These are phyloP conservation scores for Trichopoda pennipes DNA, from an alignment of 2,888 invertebrate genomes.

Conservation along the genomic window DNA sequence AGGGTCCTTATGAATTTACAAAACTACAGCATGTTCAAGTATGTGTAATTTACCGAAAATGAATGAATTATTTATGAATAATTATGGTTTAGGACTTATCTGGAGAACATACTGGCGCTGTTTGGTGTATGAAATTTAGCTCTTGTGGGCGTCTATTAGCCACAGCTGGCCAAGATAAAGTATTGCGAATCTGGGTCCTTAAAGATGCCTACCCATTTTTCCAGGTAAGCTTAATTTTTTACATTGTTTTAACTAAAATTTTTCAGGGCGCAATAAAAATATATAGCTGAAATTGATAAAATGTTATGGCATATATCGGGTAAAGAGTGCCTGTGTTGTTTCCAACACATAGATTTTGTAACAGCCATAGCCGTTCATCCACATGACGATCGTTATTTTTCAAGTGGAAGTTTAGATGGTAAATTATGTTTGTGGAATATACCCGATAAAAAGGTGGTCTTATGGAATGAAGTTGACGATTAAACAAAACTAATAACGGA, in stretches of 20 bases:
- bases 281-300: too few relatives aligned
- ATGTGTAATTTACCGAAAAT: slow-evolving; percentile 22
- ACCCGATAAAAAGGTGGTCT: slow-evolving; percentile 98
- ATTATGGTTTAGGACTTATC: slow-evolving; percentile 84
- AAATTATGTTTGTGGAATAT: slow-evolving; percentile 98
- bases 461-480: slow-evolving; percentile 99
- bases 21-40: slow-evolving; percentile 94
- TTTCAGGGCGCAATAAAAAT: too few relatives aligned
- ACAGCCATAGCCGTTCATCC: slow-evolving; percentile 99
- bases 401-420: too few relatives aligned
- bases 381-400: slow-evolving; percentile 83
- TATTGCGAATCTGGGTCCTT: slow-evolving; percentile 96
- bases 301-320: slow-evolving; percentile 96
- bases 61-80: background rate
- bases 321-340: slow-evolving; percentile 98
- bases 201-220: slow-evolving; percentile 95
- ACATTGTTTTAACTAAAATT: too few relatives aligned
- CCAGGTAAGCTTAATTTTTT: slow-evolving; percentile 82
- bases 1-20: slow-evolving; percentile 98
- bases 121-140: slow-evolving; percentile 99
- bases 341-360: slow-evolving; percentile 99
- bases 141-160: slow-evolving; percentile 96
- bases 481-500: slow-evolving; percentile 96
- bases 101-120: slow-evolving; percentile 93
- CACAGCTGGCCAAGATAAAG: slow-evolving; percentile 97